phyloP scores from a whole-genome alignment of 2,888 invertebrate genomes.

The Ophion ventricosus region DNA sequence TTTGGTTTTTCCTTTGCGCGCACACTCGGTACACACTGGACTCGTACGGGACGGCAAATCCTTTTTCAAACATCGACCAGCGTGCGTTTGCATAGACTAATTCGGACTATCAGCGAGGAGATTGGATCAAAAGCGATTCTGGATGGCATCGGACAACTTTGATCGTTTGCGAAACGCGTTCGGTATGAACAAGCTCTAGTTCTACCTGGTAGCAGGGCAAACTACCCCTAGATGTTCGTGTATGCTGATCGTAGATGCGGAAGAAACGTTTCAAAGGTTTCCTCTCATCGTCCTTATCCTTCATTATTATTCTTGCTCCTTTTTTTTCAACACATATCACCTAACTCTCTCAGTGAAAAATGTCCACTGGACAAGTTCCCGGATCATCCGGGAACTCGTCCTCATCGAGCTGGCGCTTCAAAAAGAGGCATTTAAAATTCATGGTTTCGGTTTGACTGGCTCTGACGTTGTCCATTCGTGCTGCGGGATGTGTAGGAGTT shows the following conservation, averaged over 20 bases:
- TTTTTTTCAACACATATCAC: not conserved
- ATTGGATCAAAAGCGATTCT: slow-evolving; percentile 13
- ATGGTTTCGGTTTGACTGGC: too few relatives aligned
- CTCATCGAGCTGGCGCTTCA: too few relatives aligned
- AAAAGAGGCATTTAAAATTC: too few relatives aligned
- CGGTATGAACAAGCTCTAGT: not conserved
- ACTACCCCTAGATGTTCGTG: slow-evolving; percentile 14
- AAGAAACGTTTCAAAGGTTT: slow-evolving; percentile 20
- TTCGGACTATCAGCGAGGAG: too few relatives aligned
- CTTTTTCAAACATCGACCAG: not conserved
- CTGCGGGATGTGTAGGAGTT: too few relatives aligned
- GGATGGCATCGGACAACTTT: slow-evolving; percentile 14
- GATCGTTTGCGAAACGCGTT: slow-evolving; percentile 27
- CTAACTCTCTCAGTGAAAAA: too few relatives aligned
- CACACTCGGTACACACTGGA: too few relatives aligned
- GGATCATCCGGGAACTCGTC: too few relatives aligned
- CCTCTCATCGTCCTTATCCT: not conserved
- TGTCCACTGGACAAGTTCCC: too few relatives aligned
- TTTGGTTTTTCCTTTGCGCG: not conserved
- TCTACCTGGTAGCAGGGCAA: not conserved
- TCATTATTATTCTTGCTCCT: not conserved
- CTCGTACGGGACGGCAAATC: too few relatives aligned
- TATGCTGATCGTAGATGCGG: slow-evolving; percentile 38
- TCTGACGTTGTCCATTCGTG: too few relatives aligned
- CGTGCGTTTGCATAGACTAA: not conserved